Base-by-base conservation (phyloP, 2,888 invertebrate genomes). In the Orthosia gothica region DNA sequence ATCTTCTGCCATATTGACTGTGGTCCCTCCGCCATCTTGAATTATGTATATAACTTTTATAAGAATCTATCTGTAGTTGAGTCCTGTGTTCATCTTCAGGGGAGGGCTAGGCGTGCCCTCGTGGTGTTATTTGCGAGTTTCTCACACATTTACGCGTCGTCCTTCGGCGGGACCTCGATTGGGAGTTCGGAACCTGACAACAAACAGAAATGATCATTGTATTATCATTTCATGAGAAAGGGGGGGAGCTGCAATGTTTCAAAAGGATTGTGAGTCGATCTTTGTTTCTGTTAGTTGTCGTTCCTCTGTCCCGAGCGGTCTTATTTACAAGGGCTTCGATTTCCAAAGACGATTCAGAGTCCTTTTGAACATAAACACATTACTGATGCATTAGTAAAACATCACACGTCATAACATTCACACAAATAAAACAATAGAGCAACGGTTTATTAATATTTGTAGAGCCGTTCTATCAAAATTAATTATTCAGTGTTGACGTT, bases 121-220 rank as follows among this genome's bases (percentile, higher is more conserved):
- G 71, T 49, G 78, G 71, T 75, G 80, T 15, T 68, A 75, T 87
- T 84, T 66, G 78, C 83, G 76, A 85, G 82, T 86, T 82, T 81
- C 81, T 88, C 88, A 92, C 89, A 91, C 93, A 95, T 94, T 93
- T 89, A 92, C 87, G 84, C 88, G 91, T 77, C 84, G 90, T 89
- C 90, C 92, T 89, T 84, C 92, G 91, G 91, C 91, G 92, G 91
- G 90, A 94, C 92, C 94, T 92, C 95, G 92, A 88, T 89, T 92
- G 92, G 95, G 96, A 97, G 95, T 95, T 96, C 95, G 96, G 96
- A 96, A 97, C 97, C 97, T 97, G 97, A 97, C 97, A 96, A 97
- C 97, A 97, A 95, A 96, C 96, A 97, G 97, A 97, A 97, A 96
- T 96, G 96, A 96, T 94, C 95, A 96, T 94, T 94, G 90, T 92